phyloP scores from a whole-genome alignment of 2,797 vertebrate species.

The Chaetophractus vellerosus region DNA sequence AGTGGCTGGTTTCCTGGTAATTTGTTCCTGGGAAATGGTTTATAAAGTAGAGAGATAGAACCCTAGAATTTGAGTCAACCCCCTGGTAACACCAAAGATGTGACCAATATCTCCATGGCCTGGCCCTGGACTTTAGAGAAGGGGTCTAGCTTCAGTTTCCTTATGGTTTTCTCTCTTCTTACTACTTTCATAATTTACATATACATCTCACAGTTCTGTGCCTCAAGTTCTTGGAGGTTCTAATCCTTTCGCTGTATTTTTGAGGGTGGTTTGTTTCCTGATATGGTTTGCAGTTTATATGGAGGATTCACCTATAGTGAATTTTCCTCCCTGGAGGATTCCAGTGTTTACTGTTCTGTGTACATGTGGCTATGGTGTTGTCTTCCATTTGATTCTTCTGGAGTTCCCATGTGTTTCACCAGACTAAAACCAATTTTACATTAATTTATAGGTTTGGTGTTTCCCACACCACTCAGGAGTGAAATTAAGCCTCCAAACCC shows the following conservation, averaged over 20 bases:
- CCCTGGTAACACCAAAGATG: neutral
- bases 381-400: neutral
- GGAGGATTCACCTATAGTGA: neutral
- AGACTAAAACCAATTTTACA: neutral
- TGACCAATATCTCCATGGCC: neutral
- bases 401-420: neutral
- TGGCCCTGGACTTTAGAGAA: neutral
- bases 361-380: neutral
- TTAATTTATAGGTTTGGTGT: neutral
- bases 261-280: neutral
- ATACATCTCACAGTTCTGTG: neutral
- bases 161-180: neutral
- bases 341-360: neutral
- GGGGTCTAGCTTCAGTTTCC: neutral
- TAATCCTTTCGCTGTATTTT: neutral
- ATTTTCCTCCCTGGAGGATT: neutral
- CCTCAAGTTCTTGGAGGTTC: neutral
- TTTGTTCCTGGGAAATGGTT: neutral
- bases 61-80: neutral
- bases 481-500: neutral
- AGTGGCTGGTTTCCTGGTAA: neutral
- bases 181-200: neutral
- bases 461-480: neutral
- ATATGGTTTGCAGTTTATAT: neutral
- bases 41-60: neutral